phyloP scores from a whole-genome alignment of 1,140 invertebrate genomes.

The Drosophila melanica region DNA sequence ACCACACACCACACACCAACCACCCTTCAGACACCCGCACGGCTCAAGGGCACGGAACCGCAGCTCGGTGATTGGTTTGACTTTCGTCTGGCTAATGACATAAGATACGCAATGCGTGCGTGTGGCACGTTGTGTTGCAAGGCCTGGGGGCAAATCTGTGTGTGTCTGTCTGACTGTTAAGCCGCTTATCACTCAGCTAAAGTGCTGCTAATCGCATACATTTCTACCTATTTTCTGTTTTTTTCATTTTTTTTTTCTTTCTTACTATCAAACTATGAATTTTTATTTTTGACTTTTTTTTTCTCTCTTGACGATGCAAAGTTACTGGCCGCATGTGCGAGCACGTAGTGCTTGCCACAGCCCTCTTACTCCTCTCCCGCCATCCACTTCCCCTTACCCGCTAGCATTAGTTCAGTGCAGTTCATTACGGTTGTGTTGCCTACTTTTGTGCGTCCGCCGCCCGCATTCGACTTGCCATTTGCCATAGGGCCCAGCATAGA shows the following conservation, averaged over 20 bases:
- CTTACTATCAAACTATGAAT: background rate
- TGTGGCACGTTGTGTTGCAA: background rate
- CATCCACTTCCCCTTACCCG: too few relatives aligned
- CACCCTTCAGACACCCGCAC: background rate
- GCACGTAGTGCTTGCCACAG: constrained; percentile 23
- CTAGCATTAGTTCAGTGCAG: too few relatives aligned
- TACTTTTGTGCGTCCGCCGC: background rate
- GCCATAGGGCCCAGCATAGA: constrained; percentile 9
- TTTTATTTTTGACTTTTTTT: constrained; percentile 14
- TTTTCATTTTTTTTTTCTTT: background rate
- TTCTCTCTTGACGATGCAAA: constrained; percentile 2
- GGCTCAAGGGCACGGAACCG: too few relatives aligned
- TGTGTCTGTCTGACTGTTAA: background rate
- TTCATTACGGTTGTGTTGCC: constrained; percentile 1
- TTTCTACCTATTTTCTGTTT: background rate
- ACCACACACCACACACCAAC: background rate
- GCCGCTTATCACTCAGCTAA: constrained; percentile 20
- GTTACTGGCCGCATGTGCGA: constrained; percentile 2
- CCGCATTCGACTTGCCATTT: constrained; percentile 6
- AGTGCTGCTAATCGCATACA: constrained; percentile 9
- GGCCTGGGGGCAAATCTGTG: too few relatives aligned
- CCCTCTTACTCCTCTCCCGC: background rate
- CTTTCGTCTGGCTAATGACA: constrained; percentile 27
- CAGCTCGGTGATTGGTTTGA: constrained; percentile 6
- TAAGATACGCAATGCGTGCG: constrained; percentile 21